Conservation (phyloP, 2,888 invertebrate species). For the Diadegma fenestrale region DNA sequence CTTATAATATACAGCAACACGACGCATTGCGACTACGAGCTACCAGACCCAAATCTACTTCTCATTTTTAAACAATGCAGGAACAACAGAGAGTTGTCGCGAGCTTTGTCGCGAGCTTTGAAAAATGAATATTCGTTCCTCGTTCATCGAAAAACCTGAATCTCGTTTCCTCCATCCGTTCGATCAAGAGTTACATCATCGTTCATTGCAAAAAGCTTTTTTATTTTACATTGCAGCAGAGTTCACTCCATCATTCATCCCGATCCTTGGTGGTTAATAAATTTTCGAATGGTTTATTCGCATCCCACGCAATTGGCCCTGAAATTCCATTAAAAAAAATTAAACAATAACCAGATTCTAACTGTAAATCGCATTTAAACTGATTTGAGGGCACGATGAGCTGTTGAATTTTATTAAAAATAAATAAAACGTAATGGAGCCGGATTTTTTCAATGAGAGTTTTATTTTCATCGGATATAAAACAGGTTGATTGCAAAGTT, state of each 20-base stretch:
- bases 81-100: background rate
- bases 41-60: conserved; percentile 4
- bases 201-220: background rate
- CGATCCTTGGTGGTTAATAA: conserved; percentile 29
- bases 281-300: no score
- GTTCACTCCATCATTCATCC: conserved; percentile 64
- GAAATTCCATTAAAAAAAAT: no score
- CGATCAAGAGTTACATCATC: background rate
- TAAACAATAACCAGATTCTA: no score
- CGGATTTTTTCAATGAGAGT: background rate
- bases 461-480: background rate
- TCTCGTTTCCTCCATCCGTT: conserved; percentile 25
- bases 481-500: background rate
- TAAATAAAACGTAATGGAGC: background rate
- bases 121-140: conserved; percentile 16
- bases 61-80: background rate
- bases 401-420: no score
- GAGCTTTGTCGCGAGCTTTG: background rate
- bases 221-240: no score
- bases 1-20: conserved; percentile 47
- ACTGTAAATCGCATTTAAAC: no score
- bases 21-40: conserved; percentile 6
- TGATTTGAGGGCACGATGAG: no score
- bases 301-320: no score
- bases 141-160: background rate